Percentiles rank a stretch among this genome's conserved stretches.
phyloP scores from a whole-genome alignment of 2,113 vertebrate species.

The Indri indri region DNA sequence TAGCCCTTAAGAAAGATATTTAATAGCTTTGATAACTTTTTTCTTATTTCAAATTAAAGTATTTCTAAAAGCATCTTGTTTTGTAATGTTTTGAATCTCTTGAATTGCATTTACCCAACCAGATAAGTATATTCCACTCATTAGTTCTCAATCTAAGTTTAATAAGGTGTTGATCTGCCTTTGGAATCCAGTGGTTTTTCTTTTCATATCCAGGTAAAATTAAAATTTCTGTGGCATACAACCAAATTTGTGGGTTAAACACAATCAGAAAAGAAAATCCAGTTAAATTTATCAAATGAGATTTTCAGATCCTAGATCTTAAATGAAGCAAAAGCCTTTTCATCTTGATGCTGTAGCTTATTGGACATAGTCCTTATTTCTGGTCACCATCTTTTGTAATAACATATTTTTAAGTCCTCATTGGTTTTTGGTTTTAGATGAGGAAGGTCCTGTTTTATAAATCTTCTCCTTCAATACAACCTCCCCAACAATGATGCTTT shows the following conservation, averaged over 20 bases:
- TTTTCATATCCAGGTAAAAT: not conserved
- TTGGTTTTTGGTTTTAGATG: conserved; percentile 41
- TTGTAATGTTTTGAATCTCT: conserved; percentile 31
- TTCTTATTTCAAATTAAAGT: conserved; percentile 10
- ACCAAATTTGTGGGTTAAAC: not conserved
- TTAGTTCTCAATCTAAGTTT: not conserved
- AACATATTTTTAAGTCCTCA: not conserved
- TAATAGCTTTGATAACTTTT: not conserved
- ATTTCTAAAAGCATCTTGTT: conserved; percentile 9
- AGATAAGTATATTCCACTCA: conserved; percentile 1
- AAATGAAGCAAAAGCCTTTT: not conserved
- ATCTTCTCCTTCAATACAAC: not conserved
- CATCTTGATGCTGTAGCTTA: not conserved
- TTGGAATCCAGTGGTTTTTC: conserved; percentile 23
- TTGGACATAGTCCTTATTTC: not conserved
- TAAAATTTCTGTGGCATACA: not conserved
- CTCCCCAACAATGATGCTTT: conserved; percentile 44
- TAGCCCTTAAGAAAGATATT: not conserved
- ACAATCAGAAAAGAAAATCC: conserved; percentile 11
- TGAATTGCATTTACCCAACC: not conserved
- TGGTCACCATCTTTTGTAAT: not conserved
- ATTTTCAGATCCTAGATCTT: not conserved
- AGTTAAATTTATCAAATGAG: not conserved
- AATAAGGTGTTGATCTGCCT: not conserved
- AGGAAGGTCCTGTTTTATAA: conserved; percentile 18